Base-by-base conservation (phyloP, 2,797 vertebrate species). In the Esox lucius region DNA sequence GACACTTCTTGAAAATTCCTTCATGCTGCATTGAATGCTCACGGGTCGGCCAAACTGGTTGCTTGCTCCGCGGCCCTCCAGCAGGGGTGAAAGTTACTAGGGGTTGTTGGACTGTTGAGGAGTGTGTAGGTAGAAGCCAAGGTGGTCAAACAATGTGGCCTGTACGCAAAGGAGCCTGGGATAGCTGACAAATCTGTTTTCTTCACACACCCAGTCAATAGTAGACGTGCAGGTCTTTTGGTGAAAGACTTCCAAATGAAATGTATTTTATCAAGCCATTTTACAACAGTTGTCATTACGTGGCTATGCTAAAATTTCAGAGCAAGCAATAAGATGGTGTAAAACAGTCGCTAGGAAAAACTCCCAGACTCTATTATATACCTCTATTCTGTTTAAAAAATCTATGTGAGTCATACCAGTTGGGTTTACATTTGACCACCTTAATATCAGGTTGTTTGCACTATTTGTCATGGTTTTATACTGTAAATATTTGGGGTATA, bases 1-100 rank as follows among this genome's bases (percentile, higher is more conserved):
- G 81, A 81, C 81, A 76, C 69, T 69, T 75, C 70, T 70, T 69
- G 49, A 49, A 51, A 67, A 56, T 31, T 1, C 49, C 0, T 13
- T 13, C 56, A 61, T 24, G n/a, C 56, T 61, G 56, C n/a, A 61
- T 26, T 12, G 11, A 12, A 61, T 48, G 62, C 66, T 26, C 33
- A 70, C 68, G 73, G 72, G 69, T 75, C 61, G 80, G 76, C 78
- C 79, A 59, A 78, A 73, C 76, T 74, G 69, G 28, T 61, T 83
- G 79, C 80, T 75, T 28, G 51, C 76, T 83, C 72, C 4, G 16
- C 70, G 75, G 17, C 15, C 19, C 22, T 13, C 17, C 39, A 31
- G 28, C 42, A 7, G 42, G 24, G 68, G 42, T 4, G 26, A 5
- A 24, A 16, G 48, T 17, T 26, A 12, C 16, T 46, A 28, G 22